Percentiles rank a stretch among this genome's conserved stretches.
These are phyloP conservation scores for Hiodon tergisus DNA, from an alignment of 2,113 vertebrate species.

Conservation along the genomic window DNA sequence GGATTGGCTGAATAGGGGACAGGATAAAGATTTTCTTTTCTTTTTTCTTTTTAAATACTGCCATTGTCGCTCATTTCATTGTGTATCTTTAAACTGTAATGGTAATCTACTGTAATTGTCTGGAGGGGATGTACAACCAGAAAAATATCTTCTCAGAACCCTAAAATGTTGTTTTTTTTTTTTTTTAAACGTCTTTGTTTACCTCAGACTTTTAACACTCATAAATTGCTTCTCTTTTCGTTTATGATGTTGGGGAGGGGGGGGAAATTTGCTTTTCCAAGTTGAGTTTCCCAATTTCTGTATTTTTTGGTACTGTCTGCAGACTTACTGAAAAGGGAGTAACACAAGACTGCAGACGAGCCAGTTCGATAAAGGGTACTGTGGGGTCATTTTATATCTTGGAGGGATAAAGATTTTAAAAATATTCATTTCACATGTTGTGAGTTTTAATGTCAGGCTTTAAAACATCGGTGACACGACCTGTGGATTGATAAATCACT, in stretches of 20 bases:
- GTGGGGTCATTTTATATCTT: background rate
- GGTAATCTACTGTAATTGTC: constrained; percentile 68
- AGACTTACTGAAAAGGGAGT: no score
- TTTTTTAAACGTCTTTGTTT: constrained; percentile 52
- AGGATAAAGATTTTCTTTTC: constrained; percentile 29
- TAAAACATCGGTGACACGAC: constrained; percentile 91
- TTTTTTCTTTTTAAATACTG: constrained; percentile 31
- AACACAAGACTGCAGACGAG: no score
- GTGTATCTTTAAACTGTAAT: constrained; percentile 53
- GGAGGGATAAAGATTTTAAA: constrained; percentile 46
- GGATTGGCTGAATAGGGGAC: constrained; percentile 34
- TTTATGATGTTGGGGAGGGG: constrained; percentile 43
- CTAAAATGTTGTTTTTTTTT: constrained; percentile 53
- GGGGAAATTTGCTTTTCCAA: constrained; percentile 50
- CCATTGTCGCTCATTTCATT: constrained; percentile 55
- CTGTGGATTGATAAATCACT: constrained; percentile 93
- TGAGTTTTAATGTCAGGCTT: constrained; percentile 98
- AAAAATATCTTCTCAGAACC: constrained; percentile 42
- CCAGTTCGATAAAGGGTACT: constrained; percentile 33
- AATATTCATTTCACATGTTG: constrained; percentile 92
- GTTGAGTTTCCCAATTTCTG: constrained; percentile 51
- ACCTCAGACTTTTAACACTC: constrained; percentile 68
- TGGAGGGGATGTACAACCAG: constrained; percentile 36
- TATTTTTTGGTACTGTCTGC: constrained; percentile 54
- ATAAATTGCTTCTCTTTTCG: constrained; percentile 65